Percentiles rank a stretch among this genome's conserved stretches.
These are phyloP conservation scores for Hydrophis major DNA, from an alignment of 2,797 vertebrate genomes.

Conservation along the genomic window DNA sequence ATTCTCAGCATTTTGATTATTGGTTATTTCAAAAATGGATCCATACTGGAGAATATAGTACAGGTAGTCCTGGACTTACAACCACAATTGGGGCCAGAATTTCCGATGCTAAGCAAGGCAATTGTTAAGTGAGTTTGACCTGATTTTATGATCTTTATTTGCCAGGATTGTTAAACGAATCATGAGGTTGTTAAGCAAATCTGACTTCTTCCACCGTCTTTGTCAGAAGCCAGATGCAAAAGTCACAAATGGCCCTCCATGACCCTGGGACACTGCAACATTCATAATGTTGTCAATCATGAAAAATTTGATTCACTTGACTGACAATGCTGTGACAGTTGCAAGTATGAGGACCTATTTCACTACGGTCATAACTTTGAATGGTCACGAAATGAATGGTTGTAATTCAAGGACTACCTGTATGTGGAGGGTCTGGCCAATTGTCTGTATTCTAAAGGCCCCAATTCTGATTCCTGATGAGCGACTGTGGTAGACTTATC, in stretches of 20 bases:
- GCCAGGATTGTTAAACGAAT: not conserved
- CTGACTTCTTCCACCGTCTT: not conserved
- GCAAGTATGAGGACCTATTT: not conserved
- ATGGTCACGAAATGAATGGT: not conserved
- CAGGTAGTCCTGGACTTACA: not conserved
- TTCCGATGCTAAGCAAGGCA: not conserved
- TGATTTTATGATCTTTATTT: not conserved
- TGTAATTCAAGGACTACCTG: not conserved
- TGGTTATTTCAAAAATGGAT: not conserved
- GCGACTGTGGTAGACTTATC: too few relatives aligned
- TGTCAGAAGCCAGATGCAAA: not conserved
- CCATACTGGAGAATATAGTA: not conserved
- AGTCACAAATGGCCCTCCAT: not conserved
- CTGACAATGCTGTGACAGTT: not conserved
- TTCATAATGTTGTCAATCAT: not conserved
- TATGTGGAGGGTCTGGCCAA: not conserved
- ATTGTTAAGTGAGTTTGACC: not conserved
- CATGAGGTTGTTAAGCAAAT: not conserved
- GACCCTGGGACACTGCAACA: not conserved
- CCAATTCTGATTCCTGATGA: not conserved
- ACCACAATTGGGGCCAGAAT: not conserved
- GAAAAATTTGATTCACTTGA: not conserved
- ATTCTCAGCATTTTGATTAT: not conserved
- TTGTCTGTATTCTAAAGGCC: not conserved
- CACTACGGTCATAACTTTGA: not conserved